Percentiles rank a stretch among this genome's conserved stretches.
phyloP scores from a whole-genome alignment of 2,113 vertebrate genomes.

The Leptobrachium ailaonicum region DNA sequence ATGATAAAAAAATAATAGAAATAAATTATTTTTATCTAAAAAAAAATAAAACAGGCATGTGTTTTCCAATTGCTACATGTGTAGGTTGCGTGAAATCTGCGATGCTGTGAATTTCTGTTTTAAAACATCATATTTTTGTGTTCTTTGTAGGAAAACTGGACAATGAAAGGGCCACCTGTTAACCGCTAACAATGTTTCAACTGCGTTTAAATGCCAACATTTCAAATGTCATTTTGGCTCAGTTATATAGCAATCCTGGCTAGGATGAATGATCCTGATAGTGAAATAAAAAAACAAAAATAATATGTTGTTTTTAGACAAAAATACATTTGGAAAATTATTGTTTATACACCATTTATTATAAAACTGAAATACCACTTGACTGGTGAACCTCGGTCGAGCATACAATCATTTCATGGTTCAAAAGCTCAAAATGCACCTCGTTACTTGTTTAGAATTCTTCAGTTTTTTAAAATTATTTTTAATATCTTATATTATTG shows the following conservation, averaged over 20 bases:
- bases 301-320: conserved; percentile 51
- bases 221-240: conserved; percentile 78
- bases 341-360: conserved; percentile 4
- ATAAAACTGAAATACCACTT: neutral
- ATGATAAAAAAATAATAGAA: too few species aligned
- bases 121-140: conserved; percentile 66
- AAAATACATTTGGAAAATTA: conserved; percentile 1
- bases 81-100: conserved; percentile 35
- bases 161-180: conserved; percentile 82
- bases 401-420: too few species aligned
- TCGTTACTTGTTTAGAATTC: too few species aligned
- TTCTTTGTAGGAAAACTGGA: conserved; percentile 72
- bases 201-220: conserved; percentile 69
- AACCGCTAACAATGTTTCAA: conserved; percentile 78
- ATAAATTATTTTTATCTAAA: neutral
- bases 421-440: too few species aligned
- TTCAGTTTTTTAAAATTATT: too few species aligned
- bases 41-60: neutral
- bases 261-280: conserved; percentile 71
- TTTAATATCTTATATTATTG: too few species aligned
- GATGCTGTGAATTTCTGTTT: conserved; percentile 47
- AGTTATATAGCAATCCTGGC: conserved; percentile 72
- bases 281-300: conserved; percentile 75
- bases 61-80: conserved; percentile 8
- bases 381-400: neutral